Evolutionary conservation across 92 coral and sea anemone genomes (phyloP).

Genomic region (Anthopleura xanthogrammica): DNA sequence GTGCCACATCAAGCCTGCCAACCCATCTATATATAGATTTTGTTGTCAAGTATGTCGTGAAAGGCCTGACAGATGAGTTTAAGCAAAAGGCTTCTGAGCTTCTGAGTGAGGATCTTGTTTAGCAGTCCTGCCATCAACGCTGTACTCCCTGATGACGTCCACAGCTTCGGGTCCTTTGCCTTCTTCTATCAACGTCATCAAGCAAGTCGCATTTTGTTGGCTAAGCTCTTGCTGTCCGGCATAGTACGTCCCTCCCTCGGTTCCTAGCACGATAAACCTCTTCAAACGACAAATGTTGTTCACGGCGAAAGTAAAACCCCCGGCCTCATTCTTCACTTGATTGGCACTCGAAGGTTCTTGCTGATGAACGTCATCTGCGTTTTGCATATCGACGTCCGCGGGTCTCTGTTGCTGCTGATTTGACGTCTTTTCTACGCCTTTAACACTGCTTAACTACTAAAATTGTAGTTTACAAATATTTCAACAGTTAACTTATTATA

Average conservation of each 20-base stretch:
- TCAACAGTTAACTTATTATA: not conserved
- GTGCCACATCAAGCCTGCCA: constrained; percentile 76
- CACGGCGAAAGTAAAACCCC: constrained; percentile 79
- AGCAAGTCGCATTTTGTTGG: constrained; percentile 74
- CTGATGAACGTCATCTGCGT: constrained; percentile 38
- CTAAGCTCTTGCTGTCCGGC: constrained; percentile 49
- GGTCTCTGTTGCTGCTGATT: constrained; percentile 34
- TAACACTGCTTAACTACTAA: not conserved
- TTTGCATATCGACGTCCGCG: constrained; percentile 47
- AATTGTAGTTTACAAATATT: not conserved
- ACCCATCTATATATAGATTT: constrained; percentile 34
- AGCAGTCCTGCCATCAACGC: constrained; percentile 84
- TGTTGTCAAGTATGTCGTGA: constrained; percentile 73
- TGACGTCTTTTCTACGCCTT: constrained; percentile 12
- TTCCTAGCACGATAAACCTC: constrained; percentile 88
- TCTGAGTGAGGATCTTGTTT: constrained; percentile 89
- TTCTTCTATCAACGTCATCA: constrained; percentile 59
- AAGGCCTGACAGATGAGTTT: constrained; percentile 66
- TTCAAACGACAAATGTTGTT: constrained; percentile 75
- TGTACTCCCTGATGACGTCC: constrained; percentile 58
- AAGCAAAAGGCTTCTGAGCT: constrained; percentile 49
- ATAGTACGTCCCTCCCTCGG: constrained; percentile 83
- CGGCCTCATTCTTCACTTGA: constrained; percentile 84
- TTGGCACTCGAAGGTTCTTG: constrained; percentile 39
- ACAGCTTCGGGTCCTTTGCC: constrained; percentile 85